Evolutionary conservation across 2,888 invertebrate genomes (phyloP), one percentile per base, ranked within the genome.

Genomic region (Drosophila peninsularis): DNA sequence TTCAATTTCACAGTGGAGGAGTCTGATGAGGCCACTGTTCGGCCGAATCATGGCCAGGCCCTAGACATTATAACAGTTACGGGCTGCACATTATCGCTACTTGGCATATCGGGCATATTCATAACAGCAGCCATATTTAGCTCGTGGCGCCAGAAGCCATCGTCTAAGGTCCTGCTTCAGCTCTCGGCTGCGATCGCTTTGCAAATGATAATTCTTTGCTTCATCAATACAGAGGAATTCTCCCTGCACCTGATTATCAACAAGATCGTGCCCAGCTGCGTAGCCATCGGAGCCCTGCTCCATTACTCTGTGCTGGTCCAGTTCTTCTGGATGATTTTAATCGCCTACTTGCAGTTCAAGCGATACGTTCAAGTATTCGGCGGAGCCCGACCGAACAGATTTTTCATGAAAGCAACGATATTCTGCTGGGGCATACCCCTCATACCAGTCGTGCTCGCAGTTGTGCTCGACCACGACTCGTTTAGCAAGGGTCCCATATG

Each of bases 281-380:
- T 95, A 44, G 89, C 92, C 17, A 92, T 95, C 24, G 95, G 95
- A 5, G 94, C 94, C 10, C 80, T 94, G 19, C 90, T 95, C 6
- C 95, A 95, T 84, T 95, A 95, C 90, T 94, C 95, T 17, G 94
- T 95, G 30, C 90, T 95, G n/a, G 94, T 94, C 2, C 94, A 95
- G 75, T 95, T 96, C 80, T 94, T 94, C 87, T 96, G 95, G 96
- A 95, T 95, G 95, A 91, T 95, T 47, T 94, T 95, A 60, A 95
- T 95, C 63, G 95, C 95, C 1, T 93, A 94, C 66, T 92, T 95
- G 60, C 95, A 95, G 89, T 95, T 95, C 89, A 93, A 95, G 47
- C 93, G 95, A 62, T 95, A 95, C 81, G 95, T 95, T 7, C 93
- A 94, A 78, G 94, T 95, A 10, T 92, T 95, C 62, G 95, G 94